These are phyloP conservation scores for Drosophila littoralis DNA, from an alignment of 1,140 invertebrate genomes.

Conservation along the genomic window DNA sequence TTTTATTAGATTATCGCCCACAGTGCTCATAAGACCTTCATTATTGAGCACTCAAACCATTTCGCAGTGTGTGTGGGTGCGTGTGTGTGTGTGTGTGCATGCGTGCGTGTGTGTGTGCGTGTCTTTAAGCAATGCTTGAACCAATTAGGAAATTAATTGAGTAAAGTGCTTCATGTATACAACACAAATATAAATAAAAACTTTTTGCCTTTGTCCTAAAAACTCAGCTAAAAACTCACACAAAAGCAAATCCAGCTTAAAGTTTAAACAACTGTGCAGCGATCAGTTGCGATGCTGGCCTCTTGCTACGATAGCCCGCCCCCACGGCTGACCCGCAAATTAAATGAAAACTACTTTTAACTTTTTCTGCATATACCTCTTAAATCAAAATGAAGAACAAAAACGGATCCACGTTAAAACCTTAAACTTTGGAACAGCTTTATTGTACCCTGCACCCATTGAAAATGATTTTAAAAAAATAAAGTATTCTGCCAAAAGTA, in stretches of 20 bases:
- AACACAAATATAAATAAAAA: slow-evolving; percentile 43
- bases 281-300: slow-evolving; percentile 35
- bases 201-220: background rate
- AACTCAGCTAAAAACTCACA: slow-evolving; percentile 7
- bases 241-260: slow-evolving; percentile 24
- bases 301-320: background rate
- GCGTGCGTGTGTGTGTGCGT: slow-evolving; percentile 23
- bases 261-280: slow-evolving; percentile 23
- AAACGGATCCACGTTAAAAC: background rate
- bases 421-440: background rate
- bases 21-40: slow-evolving; percentile 36
- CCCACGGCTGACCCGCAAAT: slow-evolving; percentile 19
- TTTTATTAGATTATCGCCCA: slow-evolving; percentile 49
- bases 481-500: too few species aligned
- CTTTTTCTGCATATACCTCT: slow-evolving; percentile 21
- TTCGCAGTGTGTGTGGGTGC: slow-evolving; percentile 9
- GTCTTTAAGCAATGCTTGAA: slow-evolving; percentile 48
- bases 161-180: slow-evolving; percentile 50
- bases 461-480: background rate
- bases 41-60: slow-evolving; percentile 42
- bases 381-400: slow-evolving; percentile 2
- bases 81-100: background rate
- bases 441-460: background rate
- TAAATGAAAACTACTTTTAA: slow-evolving; percentile 47
- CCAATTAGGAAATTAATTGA: slow-evolving; percentile 76